Evolutionary conservation across 1,140 invertebrate species (phyloP).

Genomic region (Matsumurasca onukii): DNA sequence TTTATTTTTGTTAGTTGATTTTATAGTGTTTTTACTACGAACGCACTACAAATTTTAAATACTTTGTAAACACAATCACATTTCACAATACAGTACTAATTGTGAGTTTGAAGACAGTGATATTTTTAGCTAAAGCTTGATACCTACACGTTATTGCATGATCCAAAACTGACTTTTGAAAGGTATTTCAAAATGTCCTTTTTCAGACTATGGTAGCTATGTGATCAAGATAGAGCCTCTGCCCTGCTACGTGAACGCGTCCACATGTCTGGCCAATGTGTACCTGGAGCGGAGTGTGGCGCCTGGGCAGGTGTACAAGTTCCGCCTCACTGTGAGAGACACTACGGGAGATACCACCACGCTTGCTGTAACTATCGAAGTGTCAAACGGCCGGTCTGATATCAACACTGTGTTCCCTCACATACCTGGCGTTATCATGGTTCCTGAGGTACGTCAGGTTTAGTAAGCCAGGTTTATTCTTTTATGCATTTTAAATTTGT

Average conservation of each 20-base stretch:
- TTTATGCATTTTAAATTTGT: too few species aligned
- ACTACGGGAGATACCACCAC: slow-evolving; percentile 72
- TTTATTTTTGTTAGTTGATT: too few species aligned
- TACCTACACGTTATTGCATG: too few species aligned
- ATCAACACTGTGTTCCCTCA: slow-evolving; percentile 81
- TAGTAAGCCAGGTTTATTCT: too few species aligned
- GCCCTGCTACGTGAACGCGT: slow-evolving; percentile 78
- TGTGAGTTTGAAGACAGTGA: too few species aligned
- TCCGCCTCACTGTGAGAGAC: slow-evolving; percentile 72
- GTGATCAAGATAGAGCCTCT: slow-evolving; percentile 74
- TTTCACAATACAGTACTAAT: too few species aligned
- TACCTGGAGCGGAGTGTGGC: slow-evolving; percentile 70
- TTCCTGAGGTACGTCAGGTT: slow-evolving; percentile 74
- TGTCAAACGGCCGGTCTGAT: slow-evolving; percentile 76
- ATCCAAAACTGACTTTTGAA: too few species aligned
- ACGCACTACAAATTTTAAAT: too few species aligned
- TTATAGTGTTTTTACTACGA: too few species aligned
- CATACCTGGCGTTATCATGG: slow-evolving; percentile 73
- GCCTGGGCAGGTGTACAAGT: slow-evolving; percentile 77
- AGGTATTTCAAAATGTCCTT: too few species aligned
- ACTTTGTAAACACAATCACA: too few species aligned
- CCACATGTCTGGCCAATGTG: slow-evolving; percentile 81
- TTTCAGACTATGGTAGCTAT: slow-evolving; percentile 44
- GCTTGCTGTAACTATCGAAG: slow-evolving; percentile 77
- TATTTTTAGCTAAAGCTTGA: too few species aligned